Percentiles rank a stretch among this genome's conserved stretches.
Conservation (phyloP, 2,888 invertebrate species). For the Abrostola tripartita region DNA sequence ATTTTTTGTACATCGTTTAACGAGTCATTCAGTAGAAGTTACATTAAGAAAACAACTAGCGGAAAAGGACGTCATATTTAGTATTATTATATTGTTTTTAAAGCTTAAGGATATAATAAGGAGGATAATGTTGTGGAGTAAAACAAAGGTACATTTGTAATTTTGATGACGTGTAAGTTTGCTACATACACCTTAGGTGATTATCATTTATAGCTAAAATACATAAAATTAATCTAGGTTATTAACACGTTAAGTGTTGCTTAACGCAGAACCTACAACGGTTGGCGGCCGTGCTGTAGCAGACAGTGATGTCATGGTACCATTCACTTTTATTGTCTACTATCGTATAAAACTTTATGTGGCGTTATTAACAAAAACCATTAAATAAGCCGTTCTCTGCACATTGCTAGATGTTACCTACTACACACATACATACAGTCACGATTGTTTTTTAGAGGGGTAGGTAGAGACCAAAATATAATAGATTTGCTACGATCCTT, state of each 20-base stretch:
- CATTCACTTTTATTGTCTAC: constrained; percentile 45
- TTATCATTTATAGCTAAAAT: constrained; percentile 14
- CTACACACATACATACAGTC: neutral
- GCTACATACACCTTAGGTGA: neutral
- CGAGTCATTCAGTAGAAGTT: too few relatives aligned
- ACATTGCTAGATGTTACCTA: constrained; percentile 1
- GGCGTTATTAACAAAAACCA: constrained; percentile 36
- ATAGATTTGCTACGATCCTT: too few relatives aligned
- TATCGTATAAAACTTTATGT: constrained; percentile 46
- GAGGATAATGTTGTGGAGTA: too few relatives aligned
- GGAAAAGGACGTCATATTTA: too few relatives aligned
- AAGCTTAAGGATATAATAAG: too few relatives aligned
- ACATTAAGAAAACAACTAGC: too few relatives aligned
- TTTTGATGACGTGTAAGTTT: too few relatives aligned
- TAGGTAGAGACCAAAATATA: too few relatives aligned
- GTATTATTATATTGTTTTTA: too few relatives aligned
- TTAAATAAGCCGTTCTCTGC: constrained; percentile 39
- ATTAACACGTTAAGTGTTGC: constrained; percentile 8
- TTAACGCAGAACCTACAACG: constrained; percentile 2
- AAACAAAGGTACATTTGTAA: too few relatives aligned
- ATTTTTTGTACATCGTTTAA: too few relatives aligned
- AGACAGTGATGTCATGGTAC: constrained; percentile 46
- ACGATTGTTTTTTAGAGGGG: too few relatives aligned
- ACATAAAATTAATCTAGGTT: constrained; percentile 15
- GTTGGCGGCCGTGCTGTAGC: constrained; percentile 16